A percentile compares a stretch with the other conserved stretches of the same genome.
Conservation (phyloP, 1,140 invertebrate species). For the Drosophila kohkoa region DNA sequence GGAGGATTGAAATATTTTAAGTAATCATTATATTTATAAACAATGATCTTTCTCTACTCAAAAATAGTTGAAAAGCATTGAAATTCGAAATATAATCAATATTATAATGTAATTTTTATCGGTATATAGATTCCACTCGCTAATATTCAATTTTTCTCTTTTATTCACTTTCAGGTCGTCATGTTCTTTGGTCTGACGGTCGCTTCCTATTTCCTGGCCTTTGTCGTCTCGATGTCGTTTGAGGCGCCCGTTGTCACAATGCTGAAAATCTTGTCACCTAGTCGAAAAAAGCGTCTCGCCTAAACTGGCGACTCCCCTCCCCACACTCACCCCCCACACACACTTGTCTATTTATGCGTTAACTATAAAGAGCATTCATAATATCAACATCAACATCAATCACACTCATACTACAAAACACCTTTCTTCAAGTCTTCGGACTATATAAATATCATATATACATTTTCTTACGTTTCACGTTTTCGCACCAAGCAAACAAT, state of each 20-base stretch:
- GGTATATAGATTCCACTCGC: too few relatives aligned
- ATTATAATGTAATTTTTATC: background rate
- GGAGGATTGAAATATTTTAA: too few relatives aligned
- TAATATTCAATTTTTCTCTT: background rate
- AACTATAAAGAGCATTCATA: slow-evolving; percentile 22
- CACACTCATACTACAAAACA: slow-evolving; percentile 3
- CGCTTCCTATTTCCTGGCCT: slow-evolving; percentile 91
- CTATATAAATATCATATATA: too few relatives aligned
- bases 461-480: slow-evolving; percentile 36
- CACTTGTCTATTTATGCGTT: slow-evolving; percentile 63
- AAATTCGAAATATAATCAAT: too few relatives aligned
- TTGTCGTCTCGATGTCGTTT: slow-evolving; percentile 91
- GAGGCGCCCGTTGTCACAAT: slow-evolving; percentile 94
- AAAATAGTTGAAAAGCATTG: too few relatives aligned
- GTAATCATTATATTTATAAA: too few relatives aligned
- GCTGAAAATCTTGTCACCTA: slow-evolving; percentile 92
- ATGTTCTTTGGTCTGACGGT: slow-evolving; percentile 91
- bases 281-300: slow-evolving; percentile 86
- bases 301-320: slow-evolving; percentile 39
- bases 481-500: slow-evolving; percentile 23
- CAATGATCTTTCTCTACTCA: too few relatives aligned
- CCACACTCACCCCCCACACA: background rate
- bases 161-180: slow-evolving; percentile 86
- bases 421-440: slow-evolving; percentile 36
- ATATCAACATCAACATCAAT: slow-evolving; percentile 14